These are phyloP conservation scores for Bergia puertoricense DNA, from an alignment of 92 coral and sea anemone genomes.

Conservation along the genomic window DNA sequence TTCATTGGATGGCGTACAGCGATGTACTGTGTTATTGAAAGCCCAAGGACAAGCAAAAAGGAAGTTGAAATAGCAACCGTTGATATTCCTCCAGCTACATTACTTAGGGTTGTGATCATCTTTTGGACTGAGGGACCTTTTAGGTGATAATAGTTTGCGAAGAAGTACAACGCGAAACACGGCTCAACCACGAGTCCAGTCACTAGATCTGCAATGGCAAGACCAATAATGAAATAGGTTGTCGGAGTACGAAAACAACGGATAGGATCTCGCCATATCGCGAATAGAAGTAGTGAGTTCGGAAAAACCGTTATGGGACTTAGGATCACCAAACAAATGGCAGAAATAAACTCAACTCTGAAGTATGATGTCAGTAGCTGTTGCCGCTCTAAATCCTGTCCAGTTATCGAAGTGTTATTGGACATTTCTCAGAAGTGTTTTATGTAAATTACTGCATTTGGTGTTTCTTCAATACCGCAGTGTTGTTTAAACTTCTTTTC, in stretches of 20 bases:
- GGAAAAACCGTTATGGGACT: conserved; percentile 76
- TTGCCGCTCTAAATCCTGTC: background rate
- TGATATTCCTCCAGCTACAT: conserved; percentile 58
- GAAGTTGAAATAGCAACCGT: conserved; percentile 76
- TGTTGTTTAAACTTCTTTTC: background rate
- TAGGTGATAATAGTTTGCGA: conserved; percentile 27
- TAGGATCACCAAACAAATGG: conserved; percentile 47
- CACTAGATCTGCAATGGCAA: conserved; percentile 71
- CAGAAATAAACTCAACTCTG: conserved; percentile 58
- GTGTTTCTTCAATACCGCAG: background rate
- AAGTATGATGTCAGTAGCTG: conserved; percentile 33
- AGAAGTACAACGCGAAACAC: conserved; percentile 57
- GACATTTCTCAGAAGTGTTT: background rate
- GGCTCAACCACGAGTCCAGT: conserved; percentile 83
- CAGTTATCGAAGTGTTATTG: conserved; percentile 20
- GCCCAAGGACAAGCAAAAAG: conserved; percentile 66
- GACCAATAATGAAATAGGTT: conserved; percentile 66
- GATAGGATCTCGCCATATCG: conserved; percentile 73
- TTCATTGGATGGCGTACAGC: conserved; percentile 69
- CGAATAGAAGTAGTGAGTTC: conserved; percentile 61
- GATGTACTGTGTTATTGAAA: conserved; percentile 71
- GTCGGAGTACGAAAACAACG: conserved; percentile 74
- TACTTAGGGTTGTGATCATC: conserved; percentile 42
- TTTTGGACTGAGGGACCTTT: conserved; percentile 18
- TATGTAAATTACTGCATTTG: background rate